phyloP scores from a whole-genome alignment of 2,888 invertebrate genomes.

The Diplazon laetatorius region DNA sequence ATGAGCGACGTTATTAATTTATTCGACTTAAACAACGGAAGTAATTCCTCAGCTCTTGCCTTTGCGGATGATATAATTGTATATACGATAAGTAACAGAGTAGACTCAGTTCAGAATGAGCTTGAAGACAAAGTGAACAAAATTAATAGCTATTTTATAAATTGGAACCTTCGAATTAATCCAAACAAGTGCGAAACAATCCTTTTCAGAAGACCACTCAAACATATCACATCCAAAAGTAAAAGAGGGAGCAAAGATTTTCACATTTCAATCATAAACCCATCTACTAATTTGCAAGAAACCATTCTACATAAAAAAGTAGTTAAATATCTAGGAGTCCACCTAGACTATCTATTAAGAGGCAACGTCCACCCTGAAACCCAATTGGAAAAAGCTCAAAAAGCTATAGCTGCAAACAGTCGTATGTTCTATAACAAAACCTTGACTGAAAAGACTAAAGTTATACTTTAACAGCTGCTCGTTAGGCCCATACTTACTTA shows the following conservation, averaged over 20 bases:
- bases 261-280: constrained; percentile 14
- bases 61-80: constrained; percentile 1
- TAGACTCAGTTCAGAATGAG: background rate
- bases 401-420: background rate
- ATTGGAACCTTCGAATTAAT: constrained; percentile 53
- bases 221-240: constrained; percentile 12
- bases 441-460: background rate
- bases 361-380: background rate
- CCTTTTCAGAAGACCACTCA: constrained; percentile 32
- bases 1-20: constrained; percentile 47
- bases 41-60: background rate
- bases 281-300: background rate
- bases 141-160: constrained; percentile 32
- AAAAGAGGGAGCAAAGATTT: constrained; percentile 37
- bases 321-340: constrained; percentile 11
- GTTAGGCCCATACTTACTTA: constrained; percentile 9
- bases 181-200: constrained; percentile 56
- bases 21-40: constrained; percentile 40
- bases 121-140: constrained; percentile 32
- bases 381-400: constrained; percentile 8
- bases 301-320: background rate
- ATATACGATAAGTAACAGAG: background rate
- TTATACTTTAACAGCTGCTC: background rate
- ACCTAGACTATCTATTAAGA: background rate
- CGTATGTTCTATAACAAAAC: background rate